Evolutionary conservation across 2,888 invertebrate genomes (phyloP).

Genomic region (Branchipolynoe longqiensis): DNA sequence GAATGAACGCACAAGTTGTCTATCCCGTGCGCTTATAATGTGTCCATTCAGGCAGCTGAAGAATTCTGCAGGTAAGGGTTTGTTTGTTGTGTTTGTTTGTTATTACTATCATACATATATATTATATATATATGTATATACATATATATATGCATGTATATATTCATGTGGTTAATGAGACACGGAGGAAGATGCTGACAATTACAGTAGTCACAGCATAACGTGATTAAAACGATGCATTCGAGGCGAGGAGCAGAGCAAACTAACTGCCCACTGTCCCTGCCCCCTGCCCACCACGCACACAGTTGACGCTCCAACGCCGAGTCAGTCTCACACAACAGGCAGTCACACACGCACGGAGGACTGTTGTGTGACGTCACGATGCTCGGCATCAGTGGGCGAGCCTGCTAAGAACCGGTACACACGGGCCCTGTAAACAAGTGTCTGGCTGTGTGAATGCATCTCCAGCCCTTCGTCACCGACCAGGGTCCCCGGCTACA

Average conservation of each 20-base stretch:
- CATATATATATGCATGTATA: too few species aligned
- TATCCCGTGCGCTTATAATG: slow-evolving; percentile 46
- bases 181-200: slow-evolving; percentile 50
- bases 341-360: slow-evolving; percentile 37
- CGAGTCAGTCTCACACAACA: slow-evolving; percentile 33
- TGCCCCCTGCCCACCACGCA: too few species aligned
- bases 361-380: too few species aligned
- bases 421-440: background rate
- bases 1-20: slow-evolving; percentile 21
- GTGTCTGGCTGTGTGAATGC: slow-evolving; percentile 35
- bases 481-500: background rate
- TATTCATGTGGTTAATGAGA: slow-evolving; percentile 42
- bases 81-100: too few species aligned
- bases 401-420: background rate
- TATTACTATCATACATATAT: too few species aligned
- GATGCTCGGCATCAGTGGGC: too few species aligned
- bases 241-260: slow-evolving; percentile 42
- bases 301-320: too few species aligned
- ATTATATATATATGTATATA: too few species aligned
- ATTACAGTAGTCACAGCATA: slow-evolving; percentile 53
- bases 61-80: slow-evolving; percentile 56
- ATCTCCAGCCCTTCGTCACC: background rate
- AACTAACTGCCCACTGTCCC: slow-evolving; percentile 35
- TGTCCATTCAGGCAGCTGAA: slow-evolving; percentile 57
- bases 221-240: slow-evolving; percentile 42